Conservation (phyloP, 37 sponge, comb jelly and placozoan genomes). For the Chondrilla cf. caribensis region DNA sequence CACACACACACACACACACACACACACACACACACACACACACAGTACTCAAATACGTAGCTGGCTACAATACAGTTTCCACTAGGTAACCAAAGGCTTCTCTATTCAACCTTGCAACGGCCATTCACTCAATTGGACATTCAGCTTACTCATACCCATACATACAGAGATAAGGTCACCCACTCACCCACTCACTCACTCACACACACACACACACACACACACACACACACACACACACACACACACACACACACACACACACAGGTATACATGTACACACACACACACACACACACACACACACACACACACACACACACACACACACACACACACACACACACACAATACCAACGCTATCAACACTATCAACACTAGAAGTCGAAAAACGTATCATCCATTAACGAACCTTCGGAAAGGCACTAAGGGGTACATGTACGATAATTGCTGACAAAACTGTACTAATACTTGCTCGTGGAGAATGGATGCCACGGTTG, state of each 20-base stretch:
- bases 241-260: conserved; percentile 40
- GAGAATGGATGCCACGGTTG: no score
- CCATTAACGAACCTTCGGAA: no score
- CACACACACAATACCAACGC: background rate
- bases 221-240: conserved; percentile 45
- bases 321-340: conserved; percentile 18
- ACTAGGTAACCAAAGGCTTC: background rate
- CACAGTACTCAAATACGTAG: no score
- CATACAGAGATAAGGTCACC: background rate
- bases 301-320: conserved; percentile 29
- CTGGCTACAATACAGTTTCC: no score
- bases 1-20: background rate
- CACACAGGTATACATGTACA: conserved; percentile 24
- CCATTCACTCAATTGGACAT: no score
- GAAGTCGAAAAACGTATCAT: no score
- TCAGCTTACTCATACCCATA: no score
- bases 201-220: conserved; percentile 55
- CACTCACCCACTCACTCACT: conserved; percentile 31
- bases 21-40: no score
- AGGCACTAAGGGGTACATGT: no score
- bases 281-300: conserved; percentile 54
- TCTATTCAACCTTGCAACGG: no score
- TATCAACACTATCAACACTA: background rate
- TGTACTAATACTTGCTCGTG: no score
- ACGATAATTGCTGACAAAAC: no score